Evolutionary conservation across 2,797 vertebrate genomes (phyloP), one percentile per base, ranked within the genome.

Genomic region (Taenioides sp.): DNA sequence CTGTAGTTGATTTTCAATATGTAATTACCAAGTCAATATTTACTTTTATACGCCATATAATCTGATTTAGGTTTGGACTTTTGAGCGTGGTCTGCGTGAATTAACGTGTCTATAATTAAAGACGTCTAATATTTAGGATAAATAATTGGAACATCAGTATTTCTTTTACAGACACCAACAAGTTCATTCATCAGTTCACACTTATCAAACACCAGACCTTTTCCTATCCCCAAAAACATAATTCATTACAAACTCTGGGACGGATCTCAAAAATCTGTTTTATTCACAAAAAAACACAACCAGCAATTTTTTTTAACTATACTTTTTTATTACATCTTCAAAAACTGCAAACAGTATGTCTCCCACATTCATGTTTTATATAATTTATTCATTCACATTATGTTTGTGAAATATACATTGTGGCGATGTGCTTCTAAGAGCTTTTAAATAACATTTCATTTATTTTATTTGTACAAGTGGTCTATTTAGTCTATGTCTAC

Each of bases 391-490:
- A 85, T 89, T 86, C 74, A 91, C 84, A 88, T 83, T 71, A 69
- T 76, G 75, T 65, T 72, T 79, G 77, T 79, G 77, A 84, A 80
- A 84, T 84, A 88, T 80, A 91, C 83, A 81, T 81, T 79, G 87
- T 79, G 83, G 82, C 72, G 81, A 87, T 79, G 71, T 52, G 64
- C 83, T 76, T 80, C 81, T 76, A 82, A 73, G 37, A 63, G 61
- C 61, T 94, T 87, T 94, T 94, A 94, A 95, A 94, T 94, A 93
- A 89, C 83, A 84, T 88, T 90, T 89, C 74, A 69, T 63, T 18
- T 57, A 22, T 84, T 83, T 85, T 92, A 93, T 94, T 79, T 94
- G 57, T 59, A 93, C 92, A 93, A 27, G 40, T 27, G 4, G n/a
- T 18, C 22, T 65, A 10, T 22, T 25, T 34, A 16, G 62, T 40